Evolutionary conservation across 2,888 invertebrate species (phyloP), one percentile per base, ranked within the genome.

Genomic region (Electrophaes corylata): DNA sequence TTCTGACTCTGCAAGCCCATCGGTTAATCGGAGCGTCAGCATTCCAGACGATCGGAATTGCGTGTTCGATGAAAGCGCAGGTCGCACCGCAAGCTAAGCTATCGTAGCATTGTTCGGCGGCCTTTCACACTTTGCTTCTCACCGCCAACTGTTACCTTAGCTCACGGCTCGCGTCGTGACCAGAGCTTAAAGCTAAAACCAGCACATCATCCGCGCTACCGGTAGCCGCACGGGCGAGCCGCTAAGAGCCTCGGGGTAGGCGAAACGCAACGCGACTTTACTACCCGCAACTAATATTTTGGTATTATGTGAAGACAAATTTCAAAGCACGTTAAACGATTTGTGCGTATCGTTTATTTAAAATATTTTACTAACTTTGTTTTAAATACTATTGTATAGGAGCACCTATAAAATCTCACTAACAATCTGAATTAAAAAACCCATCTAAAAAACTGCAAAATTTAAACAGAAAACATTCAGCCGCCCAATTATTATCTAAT

Each of bases 321-420:
- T 10, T 26, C 14, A 48, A 48, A 56, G 19, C 39, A 55, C 41
- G 50, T 41, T 41, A 43, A 55, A 55, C 59, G 59, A 60, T 51
- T 62, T 62, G 54, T 54, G 61, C 57, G 57, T 62, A 51, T 58
- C 57, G 47, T 55, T 62, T 52, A 51, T 51, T 37, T 37, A 58
- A 43, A 56, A 47, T 39, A 52, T 57, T 35, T 51, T 48, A 50
- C 51, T 62, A 57, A 51, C 12, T 39, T 55, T 51, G 46, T 43
- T 50, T 49, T 43, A 23, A 35, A 43, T 16, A 43, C 56, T 46
- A 57, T 47, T 57, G 57, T 48, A 54, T 35, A 46, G 16, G 37
- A 60, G 52, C 60, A 57, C 56, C 56, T 52, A 48, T 37, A 18
- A 54, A 55, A 29, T 12, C 40, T 35, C 54, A 44, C 23, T 0